Evolutionary conservation across 2,797 vertebrate species (phyloP), one percentile per base, ranked within the genome.

Genomic region (Danio choprae): DNA sequence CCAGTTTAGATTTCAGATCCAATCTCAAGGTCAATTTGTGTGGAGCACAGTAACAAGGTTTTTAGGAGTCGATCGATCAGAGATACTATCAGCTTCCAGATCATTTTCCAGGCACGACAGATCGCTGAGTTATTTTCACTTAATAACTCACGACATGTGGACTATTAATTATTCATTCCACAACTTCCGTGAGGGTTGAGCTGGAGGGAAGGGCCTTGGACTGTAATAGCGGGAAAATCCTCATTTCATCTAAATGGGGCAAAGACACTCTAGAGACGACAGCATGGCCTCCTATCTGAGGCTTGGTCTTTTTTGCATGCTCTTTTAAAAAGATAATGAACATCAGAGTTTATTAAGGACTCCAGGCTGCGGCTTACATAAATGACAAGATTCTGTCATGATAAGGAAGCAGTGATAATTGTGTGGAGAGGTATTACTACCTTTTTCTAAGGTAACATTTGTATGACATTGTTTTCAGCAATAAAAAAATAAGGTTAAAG

Each of bases 121-220:
- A 77, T 48, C 44, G 8, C 62, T 0, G n/a, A 29, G 64, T 75
- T 79, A 73, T 80, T 69, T 80, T 65, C 59, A 53, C 38, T 74
- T 70, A 67, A 74, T 77, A 81, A 69, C 62, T 60, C 68, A 83
- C 10, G 40, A 51, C 81, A 74, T 77, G 68, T 78, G 70, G 74
- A 59, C 74, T 63, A 53, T 83, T 64, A 56, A 78, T 78, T 78
- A 83, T 81, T 83, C 1, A 81, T 81, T 69, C 44, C 41, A 65
- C 68, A 44, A 50, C 44, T 56, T 74, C 62, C 53, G 16, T 22
- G 15, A 70, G 72, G 80, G 68, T 50, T 81, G 73, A 74, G 70
- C 70, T 79, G 55, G 18, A 78, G 74, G 62, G 29, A 41, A 65
- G 36, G 6, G 22, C 36, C 44, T 15, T 76, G 65, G 36, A 73